Evolutionary conservation across 1,140 invertebrate genomes (phyloP).

Genomic region (Microplitis demolitor): DNA sequence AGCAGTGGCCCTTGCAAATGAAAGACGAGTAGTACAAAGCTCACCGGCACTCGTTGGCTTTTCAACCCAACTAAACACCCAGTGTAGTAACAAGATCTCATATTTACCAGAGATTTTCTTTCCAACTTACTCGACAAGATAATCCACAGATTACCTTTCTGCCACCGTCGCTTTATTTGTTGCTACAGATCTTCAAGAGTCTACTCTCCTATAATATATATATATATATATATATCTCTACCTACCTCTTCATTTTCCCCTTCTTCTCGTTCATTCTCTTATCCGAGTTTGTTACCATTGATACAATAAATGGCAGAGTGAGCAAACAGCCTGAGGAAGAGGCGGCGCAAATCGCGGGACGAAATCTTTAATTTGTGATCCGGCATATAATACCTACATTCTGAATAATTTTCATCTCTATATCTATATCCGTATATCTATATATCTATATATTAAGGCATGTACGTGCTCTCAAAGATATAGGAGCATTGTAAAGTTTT

Average conservation of each 20-base stretch:
- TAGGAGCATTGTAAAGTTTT: constrained; percentile 45
- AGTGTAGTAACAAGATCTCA: not conserved
- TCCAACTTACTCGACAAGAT: not conserved
- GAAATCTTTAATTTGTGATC: constrained; percentile 46
- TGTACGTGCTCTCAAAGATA: constrained; percentile 12
- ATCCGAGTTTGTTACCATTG: not conserved
- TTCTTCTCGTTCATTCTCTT: too few species aligned
- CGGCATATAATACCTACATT: constrained; percentile 46
- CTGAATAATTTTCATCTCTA: not conserved
- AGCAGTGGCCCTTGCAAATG: not conserved
- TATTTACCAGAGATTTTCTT: not conserved
- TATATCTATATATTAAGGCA: not conserved
- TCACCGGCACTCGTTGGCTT: not conserved
- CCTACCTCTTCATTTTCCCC: not conserved
- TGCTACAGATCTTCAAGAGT: too few species aligned
- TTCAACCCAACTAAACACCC: not conserved
- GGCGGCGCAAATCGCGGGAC: constrained; percentile 24
- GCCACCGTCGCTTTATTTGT: not conserved
- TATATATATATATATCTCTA: not conserved
- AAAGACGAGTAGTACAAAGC: not conserved
- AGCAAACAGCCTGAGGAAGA: not conserved
- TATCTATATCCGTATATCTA: not conserved
- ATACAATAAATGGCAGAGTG: not conserved
- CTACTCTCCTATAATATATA: not conserved
- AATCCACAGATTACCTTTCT: not conserved